Evolutionary conservation across 2,113 vertebrate species (phyloP), one percentile per base, ranked within the genome.

Genomic region (Capra hircus): DNA sequence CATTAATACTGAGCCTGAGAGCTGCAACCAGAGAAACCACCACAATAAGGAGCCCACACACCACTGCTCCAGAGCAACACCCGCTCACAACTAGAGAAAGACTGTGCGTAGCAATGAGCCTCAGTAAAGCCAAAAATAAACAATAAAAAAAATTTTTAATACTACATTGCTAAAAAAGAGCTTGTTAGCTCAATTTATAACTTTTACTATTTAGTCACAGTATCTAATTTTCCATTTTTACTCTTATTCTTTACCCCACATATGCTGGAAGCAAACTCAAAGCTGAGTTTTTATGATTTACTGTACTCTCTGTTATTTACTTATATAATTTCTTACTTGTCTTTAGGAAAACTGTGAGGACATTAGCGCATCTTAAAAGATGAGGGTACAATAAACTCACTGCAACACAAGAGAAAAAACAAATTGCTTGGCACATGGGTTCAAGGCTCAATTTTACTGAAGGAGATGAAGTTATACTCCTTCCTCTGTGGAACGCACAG

Each of bases 291-390:
- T 86, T 25, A 93, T 59, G 86, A 91, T 82, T 95, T 89, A 91
- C 12, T 81, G 6, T 64, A 87, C 25, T 36, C 74, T 62, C 62
- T 60, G 15, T 1, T 85, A 91, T 60, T 82, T 94, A 59, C 33
- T 81, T 62, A 40, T 64, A 50, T 62, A 84, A 94, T 67, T 88
- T 82, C 5, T 88, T 53, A 80, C 50, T 71, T 96, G 43, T 86
- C 87, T 91, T 89, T 83, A 86, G 23, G 77, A 30, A 80, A 97
- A 89, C 80, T 74, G 7, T 91, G 30, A 95, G 21, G 23, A 95
- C 40, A 82, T 33, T 93, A 60, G 17, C 28, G 21, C n/a, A 48
- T 89, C 16, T 82, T 86, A 93, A 89, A 94, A 91, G 48, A 91
- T 59, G 25, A 85, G 23, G 53, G 17, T 67, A 85, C 8, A 87